phyloP scores from a whole-genome alignment of 2,113 vertebrate genomes.

The Seriola quinqueradiata region DNA sequence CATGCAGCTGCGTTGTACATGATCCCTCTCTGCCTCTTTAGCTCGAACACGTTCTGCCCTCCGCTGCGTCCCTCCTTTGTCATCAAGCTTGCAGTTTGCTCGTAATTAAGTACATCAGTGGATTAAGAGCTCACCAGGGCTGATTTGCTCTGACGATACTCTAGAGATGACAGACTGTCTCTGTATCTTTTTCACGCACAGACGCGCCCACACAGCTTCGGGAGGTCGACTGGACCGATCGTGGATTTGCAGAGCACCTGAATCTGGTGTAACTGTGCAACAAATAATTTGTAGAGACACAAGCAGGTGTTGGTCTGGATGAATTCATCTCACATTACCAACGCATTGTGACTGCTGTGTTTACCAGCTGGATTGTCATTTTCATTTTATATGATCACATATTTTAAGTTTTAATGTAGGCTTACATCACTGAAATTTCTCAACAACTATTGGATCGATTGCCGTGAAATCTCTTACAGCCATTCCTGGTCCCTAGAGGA shows the following conservation, averaged over 20 bases:
- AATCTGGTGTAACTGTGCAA: constrained; percentile 13
- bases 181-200: background rate
- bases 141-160: background rate
- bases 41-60: constrained; percentile 6
- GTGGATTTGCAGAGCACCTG: constrained; percentile 26
- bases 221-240: constrained; percentile 11
- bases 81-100: constrained; percentile 28
- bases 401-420: too few relatives aligned
- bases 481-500: too few relatives aligned
- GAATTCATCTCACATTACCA: too few relatives aligned
- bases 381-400: too few relatives aligned
- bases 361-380: too few relatives aligned
- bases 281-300: constrained; percentile 9
- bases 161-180: background rate
- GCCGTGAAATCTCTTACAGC: too few relatives aligned
- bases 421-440: background rate
- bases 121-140: constrained; percentile 18
- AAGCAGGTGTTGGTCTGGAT: too few relatives aligned
- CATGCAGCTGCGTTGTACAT: constrained; percentile 25
- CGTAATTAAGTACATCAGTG: constrained; percentile 49
- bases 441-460: too few relatives aligned
- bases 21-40: constrained; percentile 12
- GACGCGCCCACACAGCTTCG: background rate
- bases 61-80: constrained; percentile 1
- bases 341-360: too few relatives aligned